Conservation (phyloP, 2,888 invertebrate genomes). For the Ormyrus nitidulus region DNA sequence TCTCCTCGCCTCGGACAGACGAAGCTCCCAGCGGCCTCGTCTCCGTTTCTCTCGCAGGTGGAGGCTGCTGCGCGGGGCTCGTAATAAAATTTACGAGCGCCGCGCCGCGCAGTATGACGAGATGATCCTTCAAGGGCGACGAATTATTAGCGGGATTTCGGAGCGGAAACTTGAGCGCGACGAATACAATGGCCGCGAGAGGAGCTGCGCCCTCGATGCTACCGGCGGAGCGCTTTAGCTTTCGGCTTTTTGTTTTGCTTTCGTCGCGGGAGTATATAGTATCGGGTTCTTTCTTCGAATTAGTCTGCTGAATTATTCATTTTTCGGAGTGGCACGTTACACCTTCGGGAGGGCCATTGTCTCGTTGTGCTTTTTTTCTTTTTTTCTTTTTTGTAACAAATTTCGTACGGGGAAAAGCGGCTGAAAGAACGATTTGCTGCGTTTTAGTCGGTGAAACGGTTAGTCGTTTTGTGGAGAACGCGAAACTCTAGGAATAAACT, state of each 20-base stretch:
- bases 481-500: too few relatives aligned
- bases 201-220: background rate
- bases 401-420: too few relatives aligned
- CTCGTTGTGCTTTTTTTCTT: too few relatives aligned
- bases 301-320: slow-evolving; percentile 11
- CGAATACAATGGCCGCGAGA: slow-evolving; percentile 30
- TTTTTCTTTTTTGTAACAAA: too few relatives aligned
- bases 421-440: too few relatives aligned
- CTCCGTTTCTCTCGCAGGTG: background rate
- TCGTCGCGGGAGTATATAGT: background rate
- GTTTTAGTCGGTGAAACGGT: too few relatives aligned
- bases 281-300: background rate
- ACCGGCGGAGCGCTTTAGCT: background rate
- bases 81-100: too few relatives aligned
- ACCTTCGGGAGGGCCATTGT: too few relatives aligned
- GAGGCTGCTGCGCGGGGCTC: background rate
- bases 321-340: too few relatives aligned
- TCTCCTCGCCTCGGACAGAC: background rate
- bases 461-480: too few relatives aligned
- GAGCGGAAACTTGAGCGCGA: slow-evolving; percentile 14
- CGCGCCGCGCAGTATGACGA: slow-evolving; percentile 36
- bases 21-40: slow-evolving; percentile 20
- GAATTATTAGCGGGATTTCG: slow-evolving; percentile 23
- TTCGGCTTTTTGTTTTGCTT: background rate
- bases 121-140: slow-evolving; percentile 34